Evolutionary conservation across 1,140 invertebrate species (phyloP), one percentile per base, ranked within the genome.

Genomic region (Caenorhabditis briggsae): DNA sequence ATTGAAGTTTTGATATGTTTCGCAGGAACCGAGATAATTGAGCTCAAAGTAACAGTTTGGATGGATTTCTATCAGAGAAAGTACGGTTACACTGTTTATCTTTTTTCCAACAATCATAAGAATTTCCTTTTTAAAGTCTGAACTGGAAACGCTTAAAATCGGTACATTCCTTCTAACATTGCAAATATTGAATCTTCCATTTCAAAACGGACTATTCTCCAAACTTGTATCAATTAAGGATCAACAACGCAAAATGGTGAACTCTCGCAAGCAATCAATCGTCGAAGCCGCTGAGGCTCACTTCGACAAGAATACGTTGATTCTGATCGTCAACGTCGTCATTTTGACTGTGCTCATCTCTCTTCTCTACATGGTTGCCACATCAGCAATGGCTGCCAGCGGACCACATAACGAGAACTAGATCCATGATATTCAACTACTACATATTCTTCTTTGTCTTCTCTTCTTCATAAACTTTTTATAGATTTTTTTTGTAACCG

Each of bases 251-350:
- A 78, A 78, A 53, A 78, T 78, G 70, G 70, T 78, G 70, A 78
- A 78, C 55, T 86, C 85, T 50, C 82, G 86, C 9, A 87, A 87
- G 70, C 55, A 86, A 33, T 90, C 89, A n/a, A 85, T 90, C 61
- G 89, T 90, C 43, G 88, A 90, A 82, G 89, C 84, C 14, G 90
- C 89, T 6, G 90, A 90, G 87, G 55, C 82, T 14, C 88, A 89
- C 50, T 90, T 90, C 70, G 90, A 90, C 88, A 90, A 90, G 83
- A 90, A 90, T 55, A 90, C 89, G 14, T 65, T 90, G 59, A 90
- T 90, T 82, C 87, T 90, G 41, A 86, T 86, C 64, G 88, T 90
- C 25, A 90, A 90, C 50, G 86, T 90, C 23, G 41, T 89, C 70
- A 90, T 90, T 82, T 86, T 90, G 5, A 83, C 86, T 33, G 83